These are phyloP conservation scores for Hylyphantes graminicola DNA, from an alignment of 1,140 invertebrate genomes.

Conservation along the genomic window DNA sequence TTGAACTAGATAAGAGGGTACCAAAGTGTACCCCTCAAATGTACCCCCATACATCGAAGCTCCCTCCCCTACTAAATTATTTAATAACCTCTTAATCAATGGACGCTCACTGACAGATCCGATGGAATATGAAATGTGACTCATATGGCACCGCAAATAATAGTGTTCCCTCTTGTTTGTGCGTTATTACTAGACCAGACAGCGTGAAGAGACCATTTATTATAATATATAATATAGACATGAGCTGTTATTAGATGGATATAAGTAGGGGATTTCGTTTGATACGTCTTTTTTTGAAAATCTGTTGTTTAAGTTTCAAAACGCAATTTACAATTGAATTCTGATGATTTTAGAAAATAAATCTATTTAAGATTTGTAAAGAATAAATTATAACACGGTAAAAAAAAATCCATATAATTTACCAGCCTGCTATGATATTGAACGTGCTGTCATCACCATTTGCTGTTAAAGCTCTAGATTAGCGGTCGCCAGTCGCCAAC, in stretches of 20 bases:
- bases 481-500: too few species aligned
- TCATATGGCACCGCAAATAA: not conserved
- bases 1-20: too few species aligned
- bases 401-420: not conserved
- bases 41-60: too few species aligned
- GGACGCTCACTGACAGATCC: slow-evolving; percentile 1
- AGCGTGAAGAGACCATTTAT: too few species aligned
- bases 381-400: not conserved
- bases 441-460: too few species aligned
- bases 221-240: too few species aligned
- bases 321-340: not conserved
- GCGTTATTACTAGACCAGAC: not conserved
- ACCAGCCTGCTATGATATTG: too few species aligned
- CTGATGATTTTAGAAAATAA: not conserved
- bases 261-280: not conserved
- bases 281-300: not conserved
- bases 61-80: not conserved
- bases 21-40: too few species aligned
- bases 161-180: not conserved
- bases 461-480: too few species aligned
- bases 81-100: slow-evolving; percentile 7
- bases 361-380: not conserved
- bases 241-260: not conserved
- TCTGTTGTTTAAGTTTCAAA: not conserved
- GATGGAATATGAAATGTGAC: not conserved